Conservation (phyloP, 2,888 invertebrate genomes). For the Macrophya annulata region DNA sequence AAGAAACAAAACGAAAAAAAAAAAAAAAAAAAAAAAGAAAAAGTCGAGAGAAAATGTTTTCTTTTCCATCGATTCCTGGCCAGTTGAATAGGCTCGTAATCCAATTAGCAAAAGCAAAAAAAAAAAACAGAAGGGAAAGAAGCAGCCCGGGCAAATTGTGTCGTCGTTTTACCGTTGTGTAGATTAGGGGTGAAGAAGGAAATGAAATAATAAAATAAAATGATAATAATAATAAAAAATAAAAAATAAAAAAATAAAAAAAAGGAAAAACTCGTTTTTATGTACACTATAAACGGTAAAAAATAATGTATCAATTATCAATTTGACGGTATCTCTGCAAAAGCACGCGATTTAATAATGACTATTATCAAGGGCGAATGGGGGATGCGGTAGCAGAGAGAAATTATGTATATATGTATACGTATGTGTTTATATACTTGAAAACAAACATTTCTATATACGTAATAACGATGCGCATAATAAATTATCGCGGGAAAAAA, state of each 20-base stretch:
- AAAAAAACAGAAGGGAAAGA: not conserved
- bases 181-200: not conserved
- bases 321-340: constrained; percentile 27
- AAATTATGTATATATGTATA: not conserved
- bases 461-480: not conserved
- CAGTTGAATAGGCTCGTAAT: constrained; percentile 43
- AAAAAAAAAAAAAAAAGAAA: not conserved
- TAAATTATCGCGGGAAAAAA: not conserved
- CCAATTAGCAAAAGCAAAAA: constrained; percentile 42
- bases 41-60: constrained; percentile 21
- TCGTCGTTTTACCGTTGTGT: not conserved
- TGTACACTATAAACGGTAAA: not conserved
- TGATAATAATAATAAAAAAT: not conserved
- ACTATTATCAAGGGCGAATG: not conserved
- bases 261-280: not conserved
- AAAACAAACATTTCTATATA: not conserved
- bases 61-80: constrained; percentile 45
- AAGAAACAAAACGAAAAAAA: not conserved
- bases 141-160: constrained; percentile 37
- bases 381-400: not conserved
- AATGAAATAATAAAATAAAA: not conserved
- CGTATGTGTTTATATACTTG: not conserved
- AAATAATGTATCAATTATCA: constrained; percentile 25
- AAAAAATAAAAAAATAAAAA: not conserved
- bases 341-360: constrained; percentile 28